A percentile compares a stretch with the other conserved stretches of the same genome.
phyloP scores from a whole-genome alignment of 2,797 vertebrate genomes.

The Pangasius krempfi region DNA sequence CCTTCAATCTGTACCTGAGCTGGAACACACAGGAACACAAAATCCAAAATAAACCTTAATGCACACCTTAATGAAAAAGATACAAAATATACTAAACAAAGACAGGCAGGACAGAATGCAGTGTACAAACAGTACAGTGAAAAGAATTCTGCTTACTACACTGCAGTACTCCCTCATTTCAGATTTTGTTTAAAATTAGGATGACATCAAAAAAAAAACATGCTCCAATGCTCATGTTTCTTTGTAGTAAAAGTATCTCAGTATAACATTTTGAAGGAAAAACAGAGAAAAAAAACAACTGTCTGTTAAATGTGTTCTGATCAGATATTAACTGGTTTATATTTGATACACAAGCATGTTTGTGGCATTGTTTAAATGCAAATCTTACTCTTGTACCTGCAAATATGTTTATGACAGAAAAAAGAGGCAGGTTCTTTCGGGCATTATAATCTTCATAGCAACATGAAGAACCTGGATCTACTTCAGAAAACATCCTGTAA shows the following conservation, averaged over 20 bases:
- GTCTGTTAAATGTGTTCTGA: background rate
- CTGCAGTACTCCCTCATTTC: background rate
- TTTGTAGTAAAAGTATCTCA: background rate
- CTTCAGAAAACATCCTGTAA: constrained; percentile 20
- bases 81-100: background rate
- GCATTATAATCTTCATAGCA: background rate
- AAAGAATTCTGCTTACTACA: background rate
- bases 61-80: background rate
- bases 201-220: background rate
- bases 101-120: background rate
- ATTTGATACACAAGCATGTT: background rate
- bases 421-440: background rate
- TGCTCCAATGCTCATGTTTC: background rate
- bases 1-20: constrained; percentile 99
- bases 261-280: background rate
- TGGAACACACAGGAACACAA: constrained; percentile 62
- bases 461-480: background rate
- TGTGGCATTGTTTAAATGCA: background rate
- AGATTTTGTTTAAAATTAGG: background rate
- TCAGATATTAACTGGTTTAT: background rate
- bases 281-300: background rate
- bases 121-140: background rate
- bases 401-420: background rate
- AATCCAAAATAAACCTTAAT: background rate
- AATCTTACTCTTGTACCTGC: background rate